A percentile compares a stretch with the other conserved stretches of the same genome.
Conservation (phyloP, 2,797 vertebrate species). For the Anabas testudineus region DNA sequence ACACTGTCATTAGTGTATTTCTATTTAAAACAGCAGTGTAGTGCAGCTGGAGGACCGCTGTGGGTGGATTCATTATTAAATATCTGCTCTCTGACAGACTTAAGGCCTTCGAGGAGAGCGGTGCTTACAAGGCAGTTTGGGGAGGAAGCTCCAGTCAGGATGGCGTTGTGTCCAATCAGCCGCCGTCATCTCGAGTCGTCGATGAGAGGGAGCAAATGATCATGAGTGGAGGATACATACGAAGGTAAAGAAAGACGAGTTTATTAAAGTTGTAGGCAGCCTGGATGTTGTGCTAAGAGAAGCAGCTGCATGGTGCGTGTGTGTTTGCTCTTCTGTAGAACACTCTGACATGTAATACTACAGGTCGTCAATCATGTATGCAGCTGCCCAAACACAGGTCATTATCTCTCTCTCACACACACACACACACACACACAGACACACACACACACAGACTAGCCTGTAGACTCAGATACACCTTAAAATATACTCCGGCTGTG, state of each 20-base stretch:
- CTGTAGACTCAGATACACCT: neutral
- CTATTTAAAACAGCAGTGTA: too few species aligned
- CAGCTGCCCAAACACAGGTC: conserved; percentile 65
- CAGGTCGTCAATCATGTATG: neutral
- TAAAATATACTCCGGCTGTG: neutral
- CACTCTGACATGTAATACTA: conserved; percentile 29
- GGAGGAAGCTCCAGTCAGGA: conserved; percentile 80
- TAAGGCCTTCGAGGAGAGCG: conserved; percentile 84
- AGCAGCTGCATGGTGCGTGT: conserved; percentile 13
- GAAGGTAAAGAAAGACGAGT: conserved; percentile 72
- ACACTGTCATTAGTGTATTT: too few species aligned
- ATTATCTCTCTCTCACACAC: conserved; percentile 15
- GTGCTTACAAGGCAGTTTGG: conserved; percentile 84
- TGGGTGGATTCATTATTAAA: neutral
- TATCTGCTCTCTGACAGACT: conserved; percentile 69
- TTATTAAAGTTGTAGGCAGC: neutral
- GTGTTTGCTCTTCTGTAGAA: conserved; percentile 55
- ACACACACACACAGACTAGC: conserved; percentile 1
- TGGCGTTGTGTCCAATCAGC: conserved; percentile 85
- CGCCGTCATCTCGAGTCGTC: conserved; percentile 82
- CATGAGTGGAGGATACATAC: conserved; percentile 88
- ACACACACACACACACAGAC: neutral
- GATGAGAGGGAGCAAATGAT: conserved; percentile 88
- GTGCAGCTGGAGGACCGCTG: neutral
- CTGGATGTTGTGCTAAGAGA: neutral